Conservation (phyloP, 2,797 vertebrate species). For the Phoeniculus purpureus region DNA sequence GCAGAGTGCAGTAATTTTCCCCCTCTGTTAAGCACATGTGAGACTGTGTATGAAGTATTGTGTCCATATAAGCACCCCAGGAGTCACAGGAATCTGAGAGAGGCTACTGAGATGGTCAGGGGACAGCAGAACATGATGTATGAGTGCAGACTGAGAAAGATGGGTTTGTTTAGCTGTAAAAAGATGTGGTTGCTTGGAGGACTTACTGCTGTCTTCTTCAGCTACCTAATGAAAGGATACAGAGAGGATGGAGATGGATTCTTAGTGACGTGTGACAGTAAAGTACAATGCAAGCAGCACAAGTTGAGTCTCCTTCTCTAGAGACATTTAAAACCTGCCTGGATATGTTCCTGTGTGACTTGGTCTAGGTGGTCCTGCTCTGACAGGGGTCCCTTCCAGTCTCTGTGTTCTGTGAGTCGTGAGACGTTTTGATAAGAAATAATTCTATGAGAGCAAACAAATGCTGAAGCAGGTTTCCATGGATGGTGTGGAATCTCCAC, state of each 20-base stretch:
- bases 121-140: not conserved
- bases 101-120: too few relatives aligned
- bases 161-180: not conserved
- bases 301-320: not conserved
- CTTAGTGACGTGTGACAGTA: not conserved
- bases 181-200: not conserved
- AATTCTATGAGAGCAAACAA: not conserved
- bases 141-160: not conserved
- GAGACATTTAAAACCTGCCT: too few relatives aligned
- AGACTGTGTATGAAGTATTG: too few relatives aligned
- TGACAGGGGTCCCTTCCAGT: too few relatives aligned
- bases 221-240: not conserved
- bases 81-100: too few relatives aligned
- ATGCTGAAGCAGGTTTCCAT: not conserved
- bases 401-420: not conserved
- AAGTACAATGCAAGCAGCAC: not conserved
- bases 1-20: too few relatives aligned
- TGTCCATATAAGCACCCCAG: too few relatives aligned
- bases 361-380: too few relatives aligned
- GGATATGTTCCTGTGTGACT: too few relatives aligned
- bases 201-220: not conserved
- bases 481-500: not conserved
- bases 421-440: not conserved
- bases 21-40: too few relatives aligned
- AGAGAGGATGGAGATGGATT: not conserved